Conservation (phyloP, 2,113 vertebrate species). For the Varanus salvator region DNA sequence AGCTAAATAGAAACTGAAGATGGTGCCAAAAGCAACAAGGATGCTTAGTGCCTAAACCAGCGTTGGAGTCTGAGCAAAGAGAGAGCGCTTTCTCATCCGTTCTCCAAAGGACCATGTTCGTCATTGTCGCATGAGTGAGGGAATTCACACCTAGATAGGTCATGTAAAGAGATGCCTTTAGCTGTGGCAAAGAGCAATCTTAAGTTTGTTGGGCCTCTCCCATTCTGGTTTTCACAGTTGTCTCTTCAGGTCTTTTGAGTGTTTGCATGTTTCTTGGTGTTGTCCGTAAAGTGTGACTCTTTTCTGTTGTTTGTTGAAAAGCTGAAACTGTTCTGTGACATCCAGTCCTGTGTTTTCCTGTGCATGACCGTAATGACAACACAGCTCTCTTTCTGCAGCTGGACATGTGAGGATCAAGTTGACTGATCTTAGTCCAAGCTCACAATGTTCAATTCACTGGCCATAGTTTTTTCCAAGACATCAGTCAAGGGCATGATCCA, state of each 20-base stretch:
- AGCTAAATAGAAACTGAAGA: constrained; percentile 48
- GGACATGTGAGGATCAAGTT: constrained; percentile 9
- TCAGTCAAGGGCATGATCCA: neutral
- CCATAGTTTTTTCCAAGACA: neutral
- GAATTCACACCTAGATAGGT: constrained; percentile 43
- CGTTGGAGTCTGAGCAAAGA: constrained; percentile 8
- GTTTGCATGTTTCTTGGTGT: constrained; percentile 78
- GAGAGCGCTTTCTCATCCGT: constrained; percentile 21
- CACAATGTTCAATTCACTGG: neutral
- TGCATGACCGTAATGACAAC: constrained; percentile 24
- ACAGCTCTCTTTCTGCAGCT: constrained; percentile 36
- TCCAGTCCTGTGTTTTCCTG: neutral
- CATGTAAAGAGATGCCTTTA: constrained; percentile 41
- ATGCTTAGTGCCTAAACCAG: constrained; percentile 66
- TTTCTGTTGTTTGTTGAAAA: constrained; percentile 27
- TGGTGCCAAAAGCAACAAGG: constrained; percentile 60
- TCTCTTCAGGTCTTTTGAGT: constrained; percentile 55
- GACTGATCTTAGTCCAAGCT: neutral
- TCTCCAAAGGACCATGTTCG: constrained; percentile 32
- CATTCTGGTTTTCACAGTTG: constrained; percentile 46
- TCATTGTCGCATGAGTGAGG: constrained; percentile 56
- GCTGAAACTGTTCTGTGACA: constrained; percentile 41
- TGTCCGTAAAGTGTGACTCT: constrained; percentile 38
- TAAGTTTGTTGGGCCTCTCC: constrained; percentile 42
- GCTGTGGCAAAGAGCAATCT: constrained; percentile 45